Conservation (phyloP, 2,888 invertebrate genomes). For the Sepioteuthis lessoniana region DNA sequence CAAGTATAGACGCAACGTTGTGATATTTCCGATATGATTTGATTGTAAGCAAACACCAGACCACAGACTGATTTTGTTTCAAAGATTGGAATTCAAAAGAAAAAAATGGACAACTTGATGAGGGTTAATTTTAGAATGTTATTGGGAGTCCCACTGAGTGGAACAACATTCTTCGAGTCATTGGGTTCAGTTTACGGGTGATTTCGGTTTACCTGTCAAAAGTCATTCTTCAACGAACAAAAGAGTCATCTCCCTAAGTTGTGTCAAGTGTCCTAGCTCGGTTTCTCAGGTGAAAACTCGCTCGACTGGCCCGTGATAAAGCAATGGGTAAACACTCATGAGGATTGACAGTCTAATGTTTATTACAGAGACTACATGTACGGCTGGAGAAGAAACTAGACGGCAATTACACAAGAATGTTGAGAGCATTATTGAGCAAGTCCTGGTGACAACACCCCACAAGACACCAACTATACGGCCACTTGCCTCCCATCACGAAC, state of each 20-base stretch:
- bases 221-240: background rate
- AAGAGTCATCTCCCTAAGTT: background rate
- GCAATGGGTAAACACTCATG: no score
- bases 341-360: no score
- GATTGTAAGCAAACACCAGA: background rate
- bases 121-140: no score
- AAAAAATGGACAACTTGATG: background rate
- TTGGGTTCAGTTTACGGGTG: background rate
- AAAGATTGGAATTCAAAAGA: background rate
- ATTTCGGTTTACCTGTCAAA: background rate
- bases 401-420: no score
- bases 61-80: background rate
- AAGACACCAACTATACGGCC: no score
- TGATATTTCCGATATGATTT: background rate
- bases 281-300: no score
- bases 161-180: background rate
- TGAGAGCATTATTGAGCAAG: no score
- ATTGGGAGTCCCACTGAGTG: background rate
- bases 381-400: no score
- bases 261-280: background rate
- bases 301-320: no score
- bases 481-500: no score
- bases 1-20: background rate
- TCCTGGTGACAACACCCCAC: no score
- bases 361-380: no score